Evolutionary conservation across 1,140 invertebrate species (phyloP), one percentile per base, ranked within the genome.

Genomic region (Proales similis): DNA sequence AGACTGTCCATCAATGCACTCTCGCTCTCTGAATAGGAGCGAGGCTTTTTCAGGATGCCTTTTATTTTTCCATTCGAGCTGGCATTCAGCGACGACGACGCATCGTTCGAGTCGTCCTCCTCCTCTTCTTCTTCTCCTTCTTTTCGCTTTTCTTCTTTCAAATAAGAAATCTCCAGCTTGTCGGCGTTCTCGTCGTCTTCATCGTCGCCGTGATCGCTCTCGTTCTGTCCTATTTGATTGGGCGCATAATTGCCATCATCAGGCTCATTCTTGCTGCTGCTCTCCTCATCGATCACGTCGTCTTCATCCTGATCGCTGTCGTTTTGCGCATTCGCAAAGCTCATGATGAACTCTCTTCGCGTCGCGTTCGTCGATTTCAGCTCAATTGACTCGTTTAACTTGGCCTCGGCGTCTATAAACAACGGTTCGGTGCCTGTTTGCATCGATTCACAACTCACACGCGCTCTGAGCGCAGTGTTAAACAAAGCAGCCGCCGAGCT

Each of bases 341-440:
- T 57, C 30, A 24, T 17, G 30, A 42, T 57, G 45, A 32, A 57
- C 5, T 57, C 22, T 57, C 45, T 57, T 57, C 45, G 39, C 39
- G 22, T 39, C 2, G 30, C 17, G 11, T 22, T 26, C 27, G 26
- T 57, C 24, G 27, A 11, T 17, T 46, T 14, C 3, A 36, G 9
- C 14, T 36, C 33, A 36, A 36, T n/a, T n/a, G n/a, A n/a, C n/a
- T n/a, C n/a, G n/a, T n/a, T n/a, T n/a, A n/a, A n/a, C n/a, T n/a
- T n/a, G n/a, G n/a, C n/a, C n/a, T n/a, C n/a, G n/a, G n/a, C n/a
- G n/a, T n/a, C n/a, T n/a, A n/a, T n/a, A n/a, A n/a, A n/a, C n/a
- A n/a, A n/a, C n/a, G n/a, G n/a, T n/a, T n/a, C n/a, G n/a, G n/a
- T n/a, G n/a, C n/a, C n/a, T n/a, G n/a, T n/a, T n/a, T n/a, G n/a